Evolutionary conservation across 2,113 vertebrate species (phyloP).

Genomic region (Malurus melanocephalus): DNA sequence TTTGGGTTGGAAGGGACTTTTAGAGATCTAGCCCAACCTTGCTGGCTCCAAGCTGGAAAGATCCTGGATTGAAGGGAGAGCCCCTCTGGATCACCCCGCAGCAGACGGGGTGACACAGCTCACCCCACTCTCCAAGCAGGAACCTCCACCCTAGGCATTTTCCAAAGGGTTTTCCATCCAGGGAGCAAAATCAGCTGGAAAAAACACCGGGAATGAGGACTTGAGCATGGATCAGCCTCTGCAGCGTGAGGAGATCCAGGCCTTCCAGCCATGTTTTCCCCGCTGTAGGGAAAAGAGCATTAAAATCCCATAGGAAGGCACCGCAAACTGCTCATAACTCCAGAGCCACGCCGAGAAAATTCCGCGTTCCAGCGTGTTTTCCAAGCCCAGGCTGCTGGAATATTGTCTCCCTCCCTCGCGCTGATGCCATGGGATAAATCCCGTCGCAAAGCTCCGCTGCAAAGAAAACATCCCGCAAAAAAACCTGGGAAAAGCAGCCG

Average conservation of each 20-base stretch:
- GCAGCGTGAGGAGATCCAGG: background rate
- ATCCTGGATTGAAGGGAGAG: background rate
- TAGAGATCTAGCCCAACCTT: background rate
- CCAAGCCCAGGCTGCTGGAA: background rate
- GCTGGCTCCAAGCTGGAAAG: background rate
- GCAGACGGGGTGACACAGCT: background rate
- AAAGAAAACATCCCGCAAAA: background rate
- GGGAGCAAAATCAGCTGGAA: background rate
- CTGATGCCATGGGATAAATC: background rate
- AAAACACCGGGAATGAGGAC: background rate
- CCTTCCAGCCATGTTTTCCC: background rate
- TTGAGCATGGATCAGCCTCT: background rate
- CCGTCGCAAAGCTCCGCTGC: accelerated
- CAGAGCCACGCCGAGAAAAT: accelerated
- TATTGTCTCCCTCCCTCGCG: background rate
- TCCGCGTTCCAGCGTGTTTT: accelerated
- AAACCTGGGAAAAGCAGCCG: background rate
- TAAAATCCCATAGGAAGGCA: background rate
- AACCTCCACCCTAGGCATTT: background rate
- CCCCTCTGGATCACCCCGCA: accelerated
- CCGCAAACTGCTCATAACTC: background rate
- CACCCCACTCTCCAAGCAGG: background rate
- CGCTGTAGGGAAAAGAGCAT: background rate
- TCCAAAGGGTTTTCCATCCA: background rate
- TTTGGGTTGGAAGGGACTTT: background rate